Evolutionary conservation across 2,888 invertebrate species (phyloP).

Genomic region (Scaptomyza parva): DNA sequence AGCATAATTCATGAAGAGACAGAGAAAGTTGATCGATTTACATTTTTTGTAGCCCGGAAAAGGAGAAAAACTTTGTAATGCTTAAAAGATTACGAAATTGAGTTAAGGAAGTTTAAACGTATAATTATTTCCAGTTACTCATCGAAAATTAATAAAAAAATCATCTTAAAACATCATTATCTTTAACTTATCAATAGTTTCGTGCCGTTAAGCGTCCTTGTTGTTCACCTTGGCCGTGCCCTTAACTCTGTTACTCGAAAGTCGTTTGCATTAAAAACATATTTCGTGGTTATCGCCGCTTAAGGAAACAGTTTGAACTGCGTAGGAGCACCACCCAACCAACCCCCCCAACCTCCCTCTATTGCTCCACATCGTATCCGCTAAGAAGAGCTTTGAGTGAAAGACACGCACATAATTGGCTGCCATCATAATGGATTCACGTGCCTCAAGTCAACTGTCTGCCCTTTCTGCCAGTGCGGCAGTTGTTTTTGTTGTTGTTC

Average conservation of each 20-base stretch:
- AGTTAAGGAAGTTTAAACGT: too few species aligned
- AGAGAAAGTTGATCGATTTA: background rate
- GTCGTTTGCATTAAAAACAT: constrained; percentile 76
- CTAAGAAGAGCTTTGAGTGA: constrained; percentile 42
- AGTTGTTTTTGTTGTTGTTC: constrained; percentile 5
- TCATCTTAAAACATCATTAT: too few species aligned
- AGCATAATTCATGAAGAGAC: background rate
- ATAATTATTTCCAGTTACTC: too few species aligned
- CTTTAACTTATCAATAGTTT: background rate
- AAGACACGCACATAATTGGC: constrained; percentile 77
- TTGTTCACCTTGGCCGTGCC: constrained; percentile 72
- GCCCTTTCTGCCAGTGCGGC: constrained; percentile 35
- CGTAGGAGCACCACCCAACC: constrained; percentile 14
- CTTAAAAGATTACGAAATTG: background rate
- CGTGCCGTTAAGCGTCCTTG: constrained; percentile 42
- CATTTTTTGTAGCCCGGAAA: background rate
- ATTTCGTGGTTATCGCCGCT: constrained; percentile 61
- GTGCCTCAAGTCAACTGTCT: constrained; percentile 63
- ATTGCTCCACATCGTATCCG: background rate
- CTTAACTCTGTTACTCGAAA: constrained; percentile 46
- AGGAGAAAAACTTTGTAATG: background rate
- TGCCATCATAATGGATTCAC: constrained; percentile 76
- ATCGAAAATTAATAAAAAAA: too few species aligned
- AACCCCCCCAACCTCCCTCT: background rate
- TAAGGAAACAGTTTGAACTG: constrained; percentile 45